These are phyloP conservation scores for Myoxocephalus aenaeus DNA, from an alignment of 2,797 vertebrate species.

Conservation along the genomic window DNA sequence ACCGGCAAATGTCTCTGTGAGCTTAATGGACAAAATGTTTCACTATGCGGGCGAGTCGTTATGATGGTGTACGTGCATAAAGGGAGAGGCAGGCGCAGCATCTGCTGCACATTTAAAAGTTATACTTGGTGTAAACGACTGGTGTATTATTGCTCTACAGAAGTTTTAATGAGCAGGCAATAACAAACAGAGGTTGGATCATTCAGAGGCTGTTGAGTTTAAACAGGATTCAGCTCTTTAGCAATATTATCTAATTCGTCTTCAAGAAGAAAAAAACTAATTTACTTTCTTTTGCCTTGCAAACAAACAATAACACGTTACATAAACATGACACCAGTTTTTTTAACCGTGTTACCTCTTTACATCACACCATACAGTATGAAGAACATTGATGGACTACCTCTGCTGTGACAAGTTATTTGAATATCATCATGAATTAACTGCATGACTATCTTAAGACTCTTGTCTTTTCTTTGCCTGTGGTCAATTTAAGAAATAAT, in stretches of 20 bases:
- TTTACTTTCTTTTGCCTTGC: too few relatives aligned
- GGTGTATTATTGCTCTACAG: slow-evolving; percentile 29
- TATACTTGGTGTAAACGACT: slow-evolving; percentile 14
- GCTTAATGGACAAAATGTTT: slow-evolving; percentile 44
- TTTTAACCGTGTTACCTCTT: neutral
- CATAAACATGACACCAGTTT: neutral
- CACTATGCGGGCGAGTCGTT: slow-evolving; percentile 26
- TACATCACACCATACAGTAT: neutral
- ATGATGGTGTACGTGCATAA: slow-evolving; percentile 1
- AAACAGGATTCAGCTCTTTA: neutral
- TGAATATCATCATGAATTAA: neutral
- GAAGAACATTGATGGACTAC: neutral
- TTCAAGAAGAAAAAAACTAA: too few relatives aligned
- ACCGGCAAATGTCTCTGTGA: slow-evolving; percentile 4
- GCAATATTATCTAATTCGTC: too few relatives aligned
- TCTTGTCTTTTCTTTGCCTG: neutral
- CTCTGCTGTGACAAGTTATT: neutral
- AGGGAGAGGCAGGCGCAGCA: slow-evolving; percentile 22
- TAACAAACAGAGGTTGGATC: neutral
- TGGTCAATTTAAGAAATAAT: neutral
- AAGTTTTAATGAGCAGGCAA: slow-evolving; percentile 13
- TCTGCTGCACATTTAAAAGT: slow-evolving; percentile 46
- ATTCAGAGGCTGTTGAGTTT: neutral
- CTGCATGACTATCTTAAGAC: neutral
- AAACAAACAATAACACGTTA: neutral